These are phyloP conservation scores for Drosophila malerkotliana DNA, from an alignment of 1,140 invertebrate genomes.

Conservation along the genomic window DNA sequence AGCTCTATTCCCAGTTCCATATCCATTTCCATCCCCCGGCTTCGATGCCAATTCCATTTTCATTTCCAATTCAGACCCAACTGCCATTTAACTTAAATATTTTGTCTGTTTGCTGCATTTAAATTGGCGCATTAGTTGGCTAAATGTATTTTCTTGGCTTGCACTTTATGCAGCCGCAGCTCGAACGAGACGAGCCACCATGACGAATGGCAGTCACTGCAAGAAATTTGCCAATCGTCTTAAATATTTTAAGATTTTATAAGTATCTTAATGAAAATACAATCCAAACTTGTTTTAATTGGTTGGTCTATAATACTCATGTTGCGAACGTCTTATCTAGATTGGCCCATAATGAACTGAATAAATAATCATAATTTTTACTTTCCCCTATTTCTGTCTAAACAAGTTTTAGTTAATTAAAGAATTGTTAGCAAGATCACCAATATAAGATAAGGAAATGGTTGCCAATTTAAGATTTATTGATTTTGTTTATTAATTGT, in stretches of 20 bases:
- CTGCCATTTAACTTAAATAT: constrained; percentile 78
- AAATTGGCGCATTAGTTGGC: constrained; percentile 76
- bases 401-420: background rate
- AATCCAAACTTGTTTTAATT: constrained; percentile 7
- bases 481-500: background rate
- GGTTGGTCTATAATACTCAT: constrained; percentile 10
- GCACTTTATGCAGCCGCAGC: constrained; percentile 43
- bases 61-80: constrained; percentile 59
- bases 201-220: constrained; percentile 57
- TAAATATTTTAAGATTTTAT: background rate
- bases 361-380: constrained; percentile 37
- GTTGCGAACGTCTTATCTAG: constrained; percentile 25
- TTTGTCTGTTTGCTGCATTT: constrained; percentile 76
- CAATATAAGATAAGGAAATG: background rate
- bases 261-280: background rate
- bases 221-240: constrained; percentile 10
- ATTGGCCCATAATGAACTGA: constrained; percentile 35
- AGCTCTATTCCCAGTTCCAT: constrained; percentile 20
- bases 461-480: background rate
- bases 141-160: constrained; percentile 67
- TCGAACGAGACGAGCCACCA: constrained; percentile 53
- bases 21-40: constrained; percentile 19
- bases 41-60: constrained; percentile 49
- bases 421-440: background rate
- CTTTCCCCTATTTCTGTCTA: constrained; percentile 13